Evolutionary conservation across 2,888 invertebrate genomes (phyloP), one percentile per base, ranked within the genome.

Genomic region (Drosophila kambysellisi): DNA sequence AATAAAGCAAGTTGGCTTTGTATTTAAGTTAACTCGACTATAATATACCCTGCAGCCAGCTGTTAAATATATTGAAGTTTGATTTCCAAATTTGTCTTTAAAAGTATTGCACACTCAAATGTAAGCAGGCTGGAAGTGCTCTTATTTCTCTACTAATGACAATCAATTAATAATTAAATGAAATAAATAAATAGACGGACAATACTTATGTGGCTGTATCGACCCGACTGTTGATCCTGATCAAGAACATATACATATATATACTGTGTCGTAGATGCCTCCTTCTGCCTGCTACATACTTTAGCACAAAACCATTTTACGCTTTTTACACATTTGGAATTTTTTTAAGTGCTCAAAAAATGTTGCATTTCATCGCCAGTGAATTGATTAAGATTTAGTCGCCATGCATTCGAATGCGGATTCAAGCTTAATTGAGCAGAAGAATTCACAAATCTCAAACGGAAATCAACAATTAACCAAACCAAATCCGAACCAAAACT

Each of bases 391-490:
- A 15, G 39, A 17, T 32, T 57, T 30, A 20, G 41, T 25, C 17
- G 54, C 29, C 54, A 58, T 9, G 48, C 50, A 35, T 4, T 41
- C 53, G 33, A 53, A 53, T 15, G 20, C 33, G 25, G 15, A 64
- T 63, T 60, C 60, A 53, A 5, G 48, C 57, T 58, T 75, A 85
- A 83, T 81, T 81, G 79, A 54, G 59, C 69, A 54, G 48, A 70
- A 25, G 63, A 78, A 79, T 76, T 70, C 76, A 69, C 70, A 70
- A 83, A 90, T 83, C 82, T 88, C 72, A 71, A 48, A 48, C 76
- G 90, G 87, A 88, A 90, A 76, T 76, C 69, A 73, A 74, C 89
- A 87, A 90, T 87, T 87, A 87, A 87, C 89, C 79, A 70, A 81
- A 78, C 25, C 77, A 64, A 74, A 87, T 82, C 86, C 74, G 70